Evolutionary conservation across 2,113 vertebrate species (phyloP).

Genomic region (Epinephelus cyanopodus): DNA sequence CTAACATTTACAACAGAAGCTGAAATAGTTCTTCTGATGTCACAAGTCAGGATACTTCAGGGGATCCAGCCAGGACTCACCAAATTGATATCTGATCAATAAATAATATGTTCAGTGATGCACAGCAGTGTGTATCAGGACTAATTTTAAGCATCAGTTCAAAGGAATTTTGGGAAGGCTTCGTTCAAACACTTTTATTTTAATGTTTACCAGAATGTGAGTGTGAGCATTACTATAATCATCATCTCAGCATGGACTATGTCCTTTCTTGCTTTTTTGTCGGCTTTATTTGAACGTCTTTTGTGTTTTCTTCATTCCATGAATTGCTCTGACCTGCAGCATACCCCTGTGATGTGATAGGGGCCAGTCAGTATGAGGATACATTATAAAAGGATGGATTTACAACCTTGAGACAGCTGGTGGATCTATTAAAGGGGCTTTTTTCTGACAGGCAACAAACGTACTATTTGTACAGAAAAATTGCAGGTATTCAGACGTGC

Average conservation of each 20-base stretch:
- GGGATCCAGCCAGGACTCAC: background rate
- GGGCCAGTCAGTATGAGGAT: background rate
- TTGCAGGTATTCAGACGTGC: background rate
- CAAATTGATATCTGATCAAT: slow-evolving; percentile 31
- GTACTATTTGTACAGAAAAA: background rate
- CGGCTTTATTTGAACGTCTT: background rate
- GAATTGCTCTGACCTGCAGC: background rate
- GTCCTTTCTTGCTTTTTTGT: background rate
- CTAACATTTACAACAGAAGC: slow-evolving; percentile 1
- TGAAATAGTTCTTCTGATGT: slow-evolving; percentile 3
- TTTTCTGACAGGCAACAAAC: background rate
- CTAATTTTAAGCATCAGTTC: slow-evolving; percentile 9
- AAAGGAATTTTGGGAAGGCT: background rate
- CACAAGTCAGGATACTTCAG: background rate
- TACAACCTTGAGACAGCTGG: background rate
- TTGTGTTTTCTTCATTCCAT: background rate
- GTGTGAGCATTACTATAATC: background rate
- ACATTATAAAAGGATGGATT: slow-evolving; percentile 29
- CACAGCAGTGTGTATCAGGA: slow-evolving; percentile 5
- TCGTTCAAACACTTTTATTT: background rate
- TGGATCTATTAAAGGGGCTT: background rate
- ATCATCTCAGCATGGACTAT: background rate
- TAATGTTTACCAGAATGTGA: background rate
- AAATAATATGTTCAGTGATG: slow-evolving; percentile 6
- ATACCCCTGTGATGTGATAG: background rate